Evolutionary conservation across 2,113 vertebrate genomes (phyloP).

Genomic region (Butorides virescens): DNA sequence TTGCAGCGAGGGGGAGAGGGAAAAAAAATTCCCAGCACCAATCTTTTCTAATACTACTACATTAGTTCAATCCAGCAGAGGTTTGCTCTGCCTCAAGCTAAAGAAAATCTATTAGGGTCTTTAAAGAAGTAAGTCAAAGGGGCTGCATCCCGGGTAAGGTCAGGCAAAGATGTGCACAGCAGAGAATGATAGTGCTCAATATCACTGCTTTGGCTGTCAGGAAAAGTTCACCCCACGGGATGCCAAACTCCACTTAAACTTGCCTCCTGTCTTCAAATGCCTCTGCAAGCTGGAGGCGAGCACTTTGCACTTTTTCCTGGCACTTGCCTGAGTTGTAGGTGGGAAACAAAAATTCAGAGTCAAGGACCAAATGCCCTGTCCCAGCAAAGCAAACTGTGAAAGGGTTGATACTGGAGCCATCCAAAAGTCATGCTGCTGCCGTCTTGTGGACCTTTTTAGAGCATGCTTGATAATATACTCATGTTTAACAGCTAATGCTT

Average conservation of each 20-base stretch:
- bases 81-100: constrained; percentile 66
- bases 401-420: not conserved
- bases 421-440: not conserved
- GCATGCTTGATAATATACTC: not conserved
- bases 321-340: not conserved
- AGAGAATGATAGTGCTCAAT: constrained; percentile 37
- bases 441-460: not conserved
- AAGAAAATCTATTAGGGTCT: constrained; percentile 72
- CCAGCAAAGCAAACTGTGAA: not conserved
- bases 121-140: constrained; percentile 58
- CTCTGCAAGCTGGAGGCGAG: not conserved
- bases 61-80: constrained; percentile 73
- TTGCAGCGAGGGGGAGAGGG: constrained; percentile 35
- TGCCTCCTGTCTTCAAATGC: not conserved
- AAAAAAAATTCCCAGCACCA: constrained; percentile 67
- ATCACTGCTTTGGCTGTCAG: constrained; percentile 19
- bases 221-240: constrained; percentile 17
- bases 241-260: constrained; percentile 19
- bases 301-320: not conserved
- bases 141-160: constrained; percentile 40
- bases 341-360: not conserved
- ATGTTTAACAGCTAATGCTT: not conserved
- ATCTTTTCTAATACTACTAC: constrained; percentile 68
- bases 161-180: constrained; percentile 48
- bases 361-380: not conserved